A percentile compares a stretch with the other conserved stretches of the same genome.
phyloP scores from a whole-genome alignment of 2,888 invertebrate genomes.

The Poecilus cupreus region DNA sequence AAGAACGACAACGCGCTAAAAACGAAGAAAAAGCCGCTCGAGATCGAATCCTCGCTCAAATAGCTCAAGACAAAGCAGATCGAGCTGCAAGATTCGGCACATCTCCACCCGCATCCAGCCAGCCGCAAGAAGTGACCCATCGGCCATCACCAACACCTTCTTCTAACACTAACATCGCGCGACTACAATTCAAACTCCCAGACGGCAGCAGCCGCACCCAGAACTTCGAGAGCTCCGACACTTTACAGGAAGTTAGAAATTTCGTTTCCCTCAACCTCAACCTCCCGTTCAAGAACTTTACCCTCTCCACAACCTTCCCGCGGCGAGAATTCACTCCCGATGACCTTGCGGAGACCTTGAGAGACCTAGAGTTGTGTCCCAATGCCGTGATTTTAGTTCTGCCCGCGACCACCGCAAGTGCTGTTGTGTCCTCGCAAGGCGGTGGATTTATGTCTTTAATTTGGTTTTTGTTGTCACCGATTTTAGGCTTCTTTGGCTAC shows the following conservation, averaged over 20 bases:
- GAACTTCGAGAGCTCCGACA: conserved; percentile 81
- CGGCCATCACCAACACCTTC: conserved; percentile 37
- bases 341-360: conserved; percentile 76
- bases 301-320: conserved; percentile 86
- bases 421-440: conserved; percentile 69
- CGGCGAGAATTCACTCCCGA: conserved; percentile 78
- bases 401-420: conserved; percentile 73
- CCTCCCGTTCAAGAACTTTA: conserved; percentile 77
- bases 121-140: conserved; percentile 61
- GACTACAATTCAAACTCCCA: conserved; percentile 91
- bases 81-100: conserved; percentile 73
- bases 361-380: conserved; percentile 83
- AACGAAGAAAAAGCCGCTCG: conserved; percentile 83
- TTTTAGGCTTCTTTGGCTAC: conserved; percentile 76
- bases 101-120: conserved; percentile 65
- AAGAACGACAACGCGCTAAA: conserved; percentile 85
- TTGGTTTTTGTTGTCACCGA: conserved; percentile 77
- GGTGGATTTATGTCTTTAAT: conserved; percentile 76
- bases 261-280: conserved; percentile 70
- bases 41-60: conserved; percentile 87
- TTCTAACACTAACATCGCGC: conserved; percentile 73
- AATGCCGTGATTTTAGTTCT: conserved; percentile 85
- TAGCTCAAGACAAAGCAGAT: conserved; percentile 88
- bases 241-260: conserved; percentile 76
- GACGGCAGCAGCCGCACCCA: conserved; percentile 85